Evolutionary conservation across 1,140 invertebrate genomes (phyloP).

Genomic region (Trichonephila clavipes): DNA sequence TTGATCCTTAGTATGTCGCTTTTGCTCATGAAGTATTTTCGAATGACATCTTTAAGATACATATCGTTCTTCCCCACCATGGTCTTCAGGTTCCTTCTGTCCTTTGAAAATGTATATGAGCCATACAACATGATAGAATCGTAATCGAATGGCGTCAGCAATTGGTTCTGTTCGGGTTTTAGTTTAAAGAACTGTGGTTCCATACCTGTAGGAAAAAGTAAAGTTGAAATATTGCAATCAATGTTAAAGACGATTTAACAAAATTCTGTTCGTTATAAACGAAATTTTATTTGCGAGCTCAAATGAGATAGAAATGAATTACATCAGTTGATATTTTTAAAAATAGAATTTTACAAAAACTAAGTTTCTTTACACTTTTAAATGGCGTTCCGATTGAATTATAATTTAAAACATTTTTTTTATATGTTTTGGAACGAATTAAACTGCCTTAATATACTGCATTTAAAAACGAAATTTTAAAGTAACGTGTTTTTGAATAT

Average conservation of each 20-base stretch:
- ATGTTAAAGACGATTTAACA: too few relatives aligned
- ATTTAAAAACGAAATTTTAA: too few relatives aligned
- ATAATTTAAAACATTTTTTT: too few relatives aligned
- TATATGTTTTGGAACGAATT: too few relatives aligned
- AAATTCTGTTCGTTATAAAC: neutral
- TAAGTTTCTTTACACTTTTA: too few relatives aligned
- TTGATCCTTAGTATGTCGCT: slow-evolving; percentile 55
- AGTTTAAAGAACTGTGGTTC: slow-evolving; percentile 74
- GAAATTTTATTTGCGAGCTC: neutral
- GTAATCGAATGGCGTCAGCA: slow-evolving; percentile 77
- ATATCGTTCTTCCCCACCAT: slow-evolving; percentile 37
- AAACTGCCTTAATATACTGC: too few relatives aligned
- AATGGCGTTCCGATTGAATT: too few relatives aligned
- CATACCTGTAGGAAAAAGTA: neutral
- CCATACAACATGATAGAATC: slow-evolving; percentile 78
- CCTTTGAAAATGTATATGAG: slow-evolving; percentile 72
- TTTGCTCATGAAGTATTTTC: slow-evolving; percentile 43
- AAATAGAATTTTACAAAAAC: too few relatives aligned
- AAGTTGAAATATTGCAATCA: neutral
- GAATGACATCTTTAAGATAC: slow-evolving; percentile 32
- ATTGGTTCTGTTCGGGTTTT: slow-evolving; percentile 70
- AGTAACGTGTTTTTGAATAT: too few relatives aligned
- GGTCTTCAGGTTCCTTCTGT: slow-evolving; percentile 42
- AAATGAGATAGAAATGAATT: too few relatives aligned
- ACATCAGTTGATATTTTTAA: too few relatives aligned